Base-by-base conservation (phyloP, 2,113 vertebrate genomes). In the Campylomormyrus numenius region DNA sequence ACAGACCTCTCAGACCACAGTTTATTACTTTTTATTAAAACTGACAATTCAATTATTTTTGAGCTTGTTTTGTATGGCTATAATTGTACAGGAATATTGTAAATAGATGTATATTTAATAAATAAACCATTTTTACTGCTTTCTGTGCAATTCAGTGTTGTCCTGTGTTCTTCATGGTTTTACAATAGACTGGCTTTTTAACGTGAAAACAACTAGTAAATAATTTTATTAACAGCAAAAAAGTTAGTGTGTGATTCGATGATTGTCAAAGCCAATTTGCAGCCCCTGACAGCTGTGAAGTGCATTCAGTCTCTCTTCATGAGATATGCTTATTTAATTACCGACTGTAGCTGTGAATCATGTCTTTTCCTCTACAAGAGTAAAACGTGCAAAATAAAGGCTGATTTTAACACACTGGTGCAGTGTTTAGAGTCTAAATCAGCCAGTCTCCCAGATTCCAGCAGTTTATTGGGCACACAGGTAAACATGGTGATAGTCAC, bases 91-190 rank as follows among this genome's bases (percentile, higher is more conserved):
- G 93, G 94, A 94, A 94, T 95, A 92, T 93, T 96, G 96, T 97
- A 97, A 96, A 96, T 96, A 96, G 46, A 93, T 97, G 96, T 97
- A 96, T 97, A 97, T 97, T 97, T 97, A 97, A 96, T 97, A 97
- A 96, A 97, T 31, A 96, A 89, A 58, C 93, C 91, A 96, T 97
- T 97, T 97, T 95, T 97, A 97, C 95, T 93, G 96, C 95, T 96
- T 96, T 96, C 94, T 96, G 96, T 96, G 94, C 91, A 96, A 56
- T 45, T 90, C 93, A 92, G 87, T 92, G 94, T 93, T 93, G 46
- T 85, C 91, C 93, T 93, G 21, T 89, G 17, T 53, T 77, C 46
- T 39, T 58, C 15, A 2, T 39, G 24, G n/a, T 49, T 70, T 31
- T 87, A 31, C 49, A 50, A 31, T 87, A 31, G 27, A 19, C 24